phyloP scores from a whole-genome alignment of 1,140 invertebrate genomes.

The Drosophila oshimai region DNA sequence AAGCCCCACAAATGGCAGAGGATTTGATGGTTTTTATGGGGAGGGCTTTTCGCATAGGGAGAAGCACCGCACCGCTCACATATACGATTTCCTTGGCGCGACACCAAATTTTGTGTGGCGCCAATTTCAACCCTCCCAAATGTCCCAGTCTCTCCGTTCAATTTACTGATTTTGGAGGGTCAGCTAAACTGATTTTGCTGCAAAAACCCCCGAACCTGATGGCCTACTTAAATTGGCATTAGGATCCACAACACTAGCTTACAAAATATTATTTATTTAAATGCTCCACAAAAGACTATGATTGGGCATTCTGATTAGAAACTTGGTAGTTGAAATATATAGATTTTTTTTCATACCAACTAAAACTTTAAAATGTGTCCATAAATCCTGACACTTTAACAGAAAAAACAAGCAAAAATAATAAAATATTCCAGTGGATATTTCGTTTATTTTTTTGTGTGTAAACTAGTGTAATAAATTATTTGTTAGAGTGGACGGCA shows the following conservation, averaged over 20 bases:
- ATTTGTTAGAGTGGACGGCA: slow-evolving; percentile 9
- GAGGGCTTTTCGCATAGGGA: not conserved
- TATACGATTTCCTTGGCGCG: slow-evolving; percentile 15
- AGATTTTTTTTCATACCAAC: too few relatives aligned
- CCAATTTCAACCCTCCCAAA: not conserved
- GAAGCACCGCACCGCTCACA: not conserved
- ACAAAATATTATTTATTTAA: too few relatives aligned
- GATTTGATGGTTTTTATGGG: not conserved
- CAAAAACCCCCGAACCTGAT: not conserved
- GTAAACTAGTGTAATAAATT: not conserved
- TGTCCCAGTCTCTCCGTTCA: not conserved
- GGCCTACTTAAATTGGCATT: slow-evolving; percentile 6
- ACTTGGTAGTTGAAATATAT: too few relatives aligned
- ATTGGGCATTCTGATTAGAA: too few relatives aligned
- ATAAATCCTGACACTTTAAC: too few relatives aligned
- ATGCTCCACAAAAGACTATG: too few relatives aligned
- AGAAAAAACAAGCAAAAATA: too few relatives aligned
- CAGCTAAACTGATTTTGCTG: slow-evolving; percentile 6
- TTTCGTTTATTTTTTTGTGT: not conserved
- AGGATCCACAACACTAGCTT: not conserved
- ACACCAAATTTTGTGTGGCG: slow-evolving; percentile 20
- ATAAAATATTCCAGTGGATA: too few relatives aligned
- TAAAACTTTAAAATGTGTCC: too few relatives aligned
- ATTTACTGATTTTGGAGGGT: slow-evolving; percentile 9
- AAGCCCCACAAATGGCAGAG: not conserved